Percentiles rank a stretch among this genome's conserved stretches.
Conservation (phyloP, 2,888 invertebrate genomes). For the Liodrosophila aerea region DNA sequence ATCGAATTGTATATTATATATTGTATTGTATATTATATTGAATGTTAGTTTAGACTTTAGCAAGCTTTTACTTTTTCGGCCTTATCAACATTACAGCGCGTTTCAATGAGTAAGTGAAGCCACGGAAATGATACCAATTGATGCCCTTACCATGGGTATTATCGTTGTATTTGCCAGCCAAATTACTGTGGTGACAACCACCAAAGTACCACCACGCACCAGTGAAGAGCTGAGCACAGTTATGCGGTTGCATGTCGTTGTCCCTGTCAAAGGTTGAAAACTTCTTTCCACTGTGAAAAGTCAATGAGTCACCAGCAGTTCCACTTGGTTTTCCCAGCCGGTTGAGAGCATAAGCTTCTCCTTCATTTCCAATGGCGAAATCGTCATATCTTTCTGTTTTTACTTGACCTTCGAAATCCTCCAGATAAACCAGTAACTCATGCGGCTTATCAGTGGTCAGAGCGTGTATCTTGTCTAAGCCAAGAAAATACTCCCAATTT, state of each 20-base stretch:
- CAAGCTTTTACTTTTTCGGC: not conserved
- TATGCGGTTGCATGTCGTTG: no score
- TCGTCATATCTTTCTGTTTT: constrained; percentile 18
- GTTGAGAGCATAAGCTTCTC: constrained; percentile 8
- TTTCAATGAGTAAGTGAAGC: not conserved
- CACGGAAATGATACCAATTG: not conserved
- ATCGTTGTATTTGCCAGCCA: constrained; percentile 3
- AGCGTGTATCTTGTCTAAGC: constrained; percentile 31
- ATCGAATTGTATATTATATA: no score
- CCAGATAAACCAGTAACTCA: constrained; percentile 18
- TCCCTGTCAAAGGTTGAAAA: constrained; percentile 27
- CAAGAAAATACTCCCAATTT: constrained; percentile 35
- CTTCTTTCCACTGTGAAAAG: constrained; percentile 14
- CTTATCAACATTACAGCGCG: constrained; percentile 5
- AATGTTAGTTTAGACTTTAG: no score
- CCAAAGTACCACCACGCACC: constrained; percentile 41
- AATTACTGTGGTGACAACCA: no score
- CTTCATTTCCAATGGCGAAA: constrained; percentile 19
- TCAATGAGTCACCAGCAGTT: constrained; percentile 26
- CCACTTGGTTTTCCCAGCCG: constrained; percentile 18
- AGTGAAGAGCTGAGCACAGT: constrained; percentile 17
- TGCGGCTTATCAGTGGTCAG: constrained; percentile 13
- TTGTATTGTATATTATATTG: no score
- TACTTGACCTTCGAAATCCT: constrained; percentile 14
- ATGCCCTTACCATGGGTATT: not conserved